Percentiles rank a stretch among this genome's conserved stretches.
phyloP scores from a whole-genome alignment of 2,888 invertebrate species.

The Baronia brevicornis region DNA sequence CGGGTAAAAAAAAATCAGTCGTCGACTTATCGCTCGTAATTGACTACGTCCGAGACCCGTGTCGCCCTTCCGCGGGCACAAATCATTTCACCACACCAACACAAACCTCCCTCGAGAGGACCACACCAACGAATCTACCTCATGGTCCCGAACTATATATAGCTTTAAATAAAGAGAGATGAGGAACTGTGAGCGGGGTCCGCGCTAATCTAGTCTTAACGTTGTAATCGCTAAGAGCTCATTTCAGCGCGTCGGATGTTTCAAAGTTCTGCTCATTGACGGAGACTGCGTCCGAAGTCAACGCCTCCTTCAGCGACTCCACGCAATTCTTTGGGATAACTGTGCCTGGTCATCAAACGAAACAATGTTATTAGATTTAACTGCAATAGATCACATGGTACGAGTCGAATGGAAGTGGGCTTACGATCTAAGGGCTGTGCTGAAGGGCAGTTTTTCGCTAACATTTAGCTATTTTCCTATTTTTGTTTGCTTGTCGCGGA shows the following conservation, averaged over 20 bases:
- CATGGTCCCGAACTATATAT: conserved; percentile 16
- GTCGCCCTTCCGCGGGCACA: not conserved
- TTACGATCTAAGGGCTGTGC: too few relatives aligned
- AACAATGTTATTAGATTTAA: not conserved
- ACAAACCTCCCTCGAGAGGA: conserved; percentile 8
- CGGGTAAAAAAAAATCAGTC: conserved; percentile 20
- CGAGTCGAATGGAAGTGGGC: too few relatives aligned
- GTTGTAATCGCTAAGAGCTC: conserved; percentile 24
- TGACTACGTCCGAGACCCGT: conserved; percentile 19
- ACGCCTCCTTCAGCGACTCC: conserved; percentile 83
- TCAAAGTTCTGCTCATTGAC: conserved; percentile 82
- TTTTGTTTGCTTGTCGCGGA: too few relatives aligned
- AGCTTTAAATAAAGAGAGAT: conserved; percentile 17
- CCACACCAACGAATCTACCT: conserved; percentile 14
- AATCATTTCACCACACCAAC: conserved; percentile 1
- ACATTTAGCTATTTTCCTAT: too few relatives aligned
- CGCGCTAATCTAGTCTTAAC: conserved; percentile 16
- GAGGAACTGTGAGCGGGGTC: conserved; percentile 22
- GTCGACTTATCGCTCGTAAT: conserved; percentile 19
- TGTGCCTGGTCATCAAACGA: conserved; percentile 74
- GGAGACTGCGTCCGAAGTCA: conserved; percentile 88
- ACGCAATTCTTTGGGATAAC: conserved; percentile 93
- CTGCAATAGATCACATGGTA: not conserved
- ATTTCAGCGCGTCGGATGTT: conserved; percentile 43
- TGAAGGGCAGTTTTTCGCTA: too few relatives aligned